Conservation (phyloP, 1,140 invertebrate species). For the Trichonephila inaurata region DNA sequence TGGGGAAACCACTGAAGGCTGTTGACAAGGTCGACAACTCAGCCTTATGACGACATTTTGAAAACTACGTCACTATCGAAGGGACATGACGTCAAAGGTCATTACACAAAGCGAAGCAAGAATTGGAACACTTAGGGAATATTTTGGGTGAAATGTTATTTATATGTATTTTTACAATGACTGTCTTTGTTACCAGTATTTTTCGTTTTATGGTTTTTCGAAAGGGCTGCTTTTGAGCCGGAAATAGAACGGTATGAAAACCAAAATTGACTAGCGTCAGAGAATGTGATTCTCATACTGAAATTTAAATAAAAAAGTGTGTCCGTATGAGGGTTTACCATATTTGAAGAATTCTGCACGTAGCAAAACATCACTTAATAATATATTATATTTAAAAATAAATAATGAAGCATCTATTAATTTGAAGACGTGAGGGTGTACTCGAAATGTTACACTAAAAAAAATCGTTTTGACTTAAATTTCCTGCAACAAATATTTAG, state of each 20-base stretch:
- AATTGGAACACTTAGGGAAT: background rate
- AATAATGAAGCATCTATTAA: too few species aligned
- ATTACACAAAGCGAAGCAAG: conserved; percentile 1
- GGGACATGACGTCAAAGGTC: conserved; percentile 25
- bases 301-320: too few species aligned
- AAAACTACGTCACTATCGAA: conserved; percentile 36
- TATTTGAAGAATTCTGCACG: too few species aligned
- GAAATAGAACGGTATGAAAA: background rate
- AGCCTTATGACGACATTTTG: conserved; percentile 40
- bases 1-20: conserved; percentile 47
- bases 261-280: background rate
- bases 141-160: background rate
- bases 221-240: background rate
- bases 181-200: background rate
- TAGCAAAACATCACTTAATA: too few species aligned
- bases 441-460: too few species aligned
- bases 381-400: too few species aligned
- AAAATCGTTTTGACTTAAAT: too few species aligned
- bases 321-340: too few species aligned
- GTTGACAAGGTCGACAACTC: conserved; percentile 55
- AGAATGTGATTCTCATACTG: too few species aligned
- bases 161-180: background rate
- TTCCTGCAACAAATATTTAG: too few species aligned
- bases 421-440: too few species aligned
- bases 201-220: too few species aligned